Base-by-base conservation (phyloP, 1,140 invertebrate species). In the Teleopsis dalmanni region DNA sequence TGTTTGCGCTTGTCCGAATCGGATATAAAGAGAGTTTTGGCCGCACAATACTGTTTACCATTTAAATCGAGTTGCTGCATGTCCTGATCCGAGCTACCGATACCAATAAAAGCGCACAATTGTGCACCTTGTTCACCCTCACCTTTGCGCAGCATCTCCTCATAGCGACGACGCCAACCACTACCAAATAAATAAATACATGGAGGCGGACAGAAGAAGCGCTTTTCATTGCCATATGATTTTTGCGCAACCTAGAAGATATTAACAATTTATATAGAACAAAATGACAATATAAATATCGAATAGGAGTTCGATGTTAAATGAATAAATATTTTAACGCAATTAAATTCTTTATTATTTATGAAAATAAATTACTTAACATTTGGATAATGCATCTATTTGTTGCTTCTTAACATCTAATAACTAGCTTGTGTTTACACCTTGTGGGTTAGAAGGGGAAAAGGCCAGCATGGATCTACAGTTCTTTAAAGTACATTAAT, bases 1-100 rank as follows among this genome's bases (percentile, higher is more conserved):
- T 99, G 96, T 75, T 99, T 99, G 48, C 96, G 75, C 70, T 99
- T 99, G 72, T 99, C 97, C 36, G 94, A 95, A 73, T 99, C 97
- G 26, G 95, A 98, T 66, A 99, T 99, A 76, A 93, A 99, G 35
- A 99, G 76, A 4, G 96, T 99, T 74, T 99, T 99, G 16, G 97
- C 97, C 3, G 97, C 95, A 79, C 95, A 99, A 73, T 98, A 99
- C 72, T 96, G 91, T 77, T 98, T 85, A 37, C 85, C 85, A 68
- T 89, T 88, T 48, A 99, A 78, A 74, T 99, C 96, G 19, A 99
- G 74, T 66, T 96, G 93, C 67, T 98, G 95, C 91, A 98, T 97
- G 63, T 99, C 96, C 72, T 98, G 95, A 66, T 98, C 95, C 0
- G 91, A 94, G 72, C 95, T 96, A 1, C 95, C 95, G 54, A 99